phyloP scores from a whole-genome alignment of 2,113 vertebrate species.

The Speoplatyrhinus poulsoni region DNA sequence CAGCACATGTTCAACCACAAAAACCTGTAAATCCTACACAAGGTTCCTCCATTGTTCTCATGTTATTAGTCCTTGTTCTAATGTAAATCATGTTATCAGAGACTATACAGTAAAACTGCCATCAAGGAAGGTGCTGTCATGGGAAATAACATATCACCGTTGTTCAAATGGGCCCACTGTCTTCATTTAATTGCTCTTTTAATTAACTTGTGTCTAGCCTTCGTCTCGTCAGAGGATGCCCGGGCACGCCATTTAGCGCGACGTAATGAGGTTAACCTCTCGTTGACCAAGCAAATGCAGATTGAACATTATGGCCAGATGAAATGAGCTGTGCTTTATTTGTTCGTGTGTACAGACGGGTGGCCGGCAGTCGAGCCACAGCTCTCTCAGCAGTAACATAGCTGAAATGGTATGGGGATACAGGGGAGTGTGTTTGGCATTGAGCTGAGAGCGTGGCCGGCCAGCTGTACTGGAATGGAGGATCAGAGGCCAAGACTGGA shows the following conservation, averaged over 20 bases:
- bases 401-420: constrained; percentile 67
- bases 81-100: constrained; percentile 39
- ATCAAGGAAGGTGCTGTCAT: constrained; percentile 24
- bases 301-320: constrained; percentile 62
- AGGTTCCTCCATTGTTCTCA: constrained; percentile 27
- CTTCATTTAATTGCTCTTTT: constrained; percentile 71
- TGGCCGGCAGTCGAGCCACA: constrained; percentile 57
- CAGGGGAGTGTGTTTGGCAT: constrained; percentile 56
- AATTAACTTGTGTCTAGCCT: constrained; percentile 67
- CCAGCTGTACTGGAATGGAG: constrained; percentile 54
- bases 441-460: constrained; percentile 43
- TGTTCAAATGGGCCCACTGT: constrained; percentile 47
- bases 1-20: constrained; percentile 65
- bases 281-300: constrained; percentile 59
- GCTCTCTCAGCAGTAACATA: constrained; percentile 60
- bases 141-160: constrained; percentile 40
- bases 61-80: constrained; percentile 19
- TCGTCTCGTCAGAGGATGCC: constrained; percentile 59
- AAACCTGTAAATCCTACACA: constrained; percentile 21
- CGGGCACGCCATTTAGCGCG: constrained; percentile 61
- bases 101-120: constrained; percentile 29
- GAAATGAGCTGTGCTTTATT: constrained; percentile 63
- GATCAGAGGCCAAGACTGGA: constrained; percentile 34
- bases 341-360: constrained; percentile 49
- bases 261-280: constrained; percentile 69